These are phyloP conservation scores for Scolopax mira DNA, from an alignment of 2,113 vertebrate species.

Conservation along the genomic window DNA sequence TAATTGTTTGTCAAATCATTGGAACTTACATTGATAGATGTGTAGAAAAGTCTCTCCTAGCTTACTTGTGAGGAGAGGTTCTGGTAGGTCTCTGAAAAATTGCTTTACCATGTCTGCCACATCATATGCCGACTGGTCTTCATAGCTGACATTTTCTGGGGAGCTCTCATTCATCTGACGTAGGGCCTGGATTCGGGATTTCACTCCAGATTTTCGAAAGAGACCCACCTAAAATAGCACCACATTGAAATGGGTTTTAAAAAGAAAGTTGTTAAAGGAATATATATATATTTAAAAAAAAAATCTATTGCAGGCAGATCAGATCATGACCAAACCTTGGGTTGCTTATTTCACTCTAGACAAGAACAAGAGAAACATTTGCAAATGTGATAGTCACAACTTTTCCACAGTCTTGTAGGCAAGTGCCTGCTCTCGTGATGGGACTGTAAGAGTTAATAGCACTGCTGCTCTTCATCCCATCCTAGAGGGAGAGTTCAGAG, in stretches of 20 bases:
- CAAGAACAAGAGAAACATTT: not conserved
- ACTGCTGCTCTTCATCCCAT: not conserved
- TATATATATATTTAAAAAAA: no score
- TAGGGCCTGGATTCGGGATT: slow-evolving; percentile 93
- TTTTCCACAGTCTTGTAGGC: not conserved
- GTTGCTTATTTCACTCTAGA: not conserved
- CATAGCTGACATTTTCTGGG: slow-evolving; percentile 90
- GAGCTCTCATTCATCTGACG: slow-evolving; percentile 94
- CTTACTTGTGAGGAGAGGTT: slow-evolving; percentile 95
- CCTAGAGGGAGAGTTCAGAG: not conserved
- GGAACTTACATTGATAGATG: slow-evolving; percentile 93
- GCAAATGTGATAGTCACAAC: not conserved
- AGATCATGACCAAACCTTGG: not conserved
- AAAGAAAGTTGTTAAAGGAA: not conserved
- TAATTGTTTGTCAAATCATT: not conserved
- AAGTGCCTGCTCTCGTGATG: not conserved
- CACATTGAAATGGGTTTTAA: not conserved
- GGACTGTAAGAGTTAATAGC: not conserved
- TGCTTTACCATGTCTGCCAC: slow-evolving; percentile 99
- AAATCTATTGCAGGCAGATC: not conserved
- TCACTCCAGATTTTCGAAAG: slow-evolving; percentile 96
- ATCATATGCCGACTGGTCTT: slow-evolving; percentile 95
- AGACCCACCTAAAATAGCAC: slow-evolving; percentile 85
- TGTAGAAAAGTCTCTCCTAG: slow-evolving; percentile 97
- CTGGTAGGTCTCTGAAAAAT: slow-evolving; percentile 95